These are phyloP conservation scores for Abrostola triplasia DNA, from an alignment of 2,888 invertebrate species.

Conservation along the genomic window DNA sequence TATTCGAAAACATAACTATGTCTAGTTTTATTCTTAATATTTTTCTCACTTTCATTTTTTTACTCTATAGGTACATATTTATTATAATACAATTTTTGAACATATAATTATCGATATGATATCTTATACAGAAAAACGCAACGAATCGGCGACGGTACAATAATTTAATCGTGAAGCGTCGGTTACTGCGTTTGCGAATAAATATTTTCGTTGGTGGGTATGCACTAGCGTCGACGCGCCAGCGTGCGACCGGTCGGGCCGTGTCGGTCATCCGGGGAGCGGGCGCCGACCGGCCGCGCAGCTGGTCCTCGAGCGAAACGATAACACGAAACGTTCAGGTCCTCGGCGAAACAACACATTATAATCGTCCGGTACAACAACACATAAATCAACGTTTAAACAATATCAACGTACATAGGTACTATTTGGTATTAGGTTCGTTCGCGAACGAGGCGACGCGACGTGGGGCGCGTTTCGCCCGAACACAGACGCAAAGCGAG, in stretches of 20 bases:
- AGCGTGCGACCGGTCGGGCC: constrained; percentile 37
- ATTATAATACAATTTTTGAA: constrained; percentile 87
- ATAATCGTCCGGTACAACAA: constrained; percentile 77
- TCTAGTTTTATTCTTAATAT: constrained; percentile 86
- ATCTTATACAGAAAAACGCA: constrained; percentile 86
- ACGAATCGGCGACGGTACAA: constrained; percentile 85
- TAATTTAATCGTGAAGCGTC: constrained; percentile 84
- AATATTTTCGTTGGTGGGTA: constrained; percentile 82
- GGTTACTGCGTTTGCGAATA: constrained; percentile 83
- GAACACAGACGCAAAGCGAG: constrained; percentile 46
- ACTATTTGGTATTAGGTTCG: constrained; percentile 84
- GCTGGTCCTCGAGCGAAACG: constrained; percentile 51
- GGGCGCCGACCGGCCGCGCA: constrained; percentile 43
- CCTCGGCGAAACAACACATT: constrained; percentile 64
- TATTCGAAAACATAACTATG: constrained; percentile 86
- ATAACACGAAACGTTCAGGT: constrained; percentile 57
- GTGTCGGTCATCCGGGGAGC: constrained; percentile 28
- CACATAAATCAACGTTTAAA: constrained; percentile 83
- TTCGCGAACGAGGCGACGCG: constrained; percentile 55
- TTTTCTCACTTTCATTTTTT: constrained; percentile 88
- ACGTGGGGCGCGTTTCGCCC: constrained; percentile 56
- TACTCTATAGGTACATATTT: constrained; percentile 87
- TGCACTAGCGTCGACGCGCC: constrained; percentile 52
- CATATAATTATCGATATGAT: constrained; percentile 88
- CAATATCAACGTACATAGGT: constrained; percentile 83